A percentile compares a stretch with the other conserved stretches of the same genome.
Evolutionary conservation across 1,140 invertebrate species (phyloP).

Genomic region (Anastatus disparis): DNA sequence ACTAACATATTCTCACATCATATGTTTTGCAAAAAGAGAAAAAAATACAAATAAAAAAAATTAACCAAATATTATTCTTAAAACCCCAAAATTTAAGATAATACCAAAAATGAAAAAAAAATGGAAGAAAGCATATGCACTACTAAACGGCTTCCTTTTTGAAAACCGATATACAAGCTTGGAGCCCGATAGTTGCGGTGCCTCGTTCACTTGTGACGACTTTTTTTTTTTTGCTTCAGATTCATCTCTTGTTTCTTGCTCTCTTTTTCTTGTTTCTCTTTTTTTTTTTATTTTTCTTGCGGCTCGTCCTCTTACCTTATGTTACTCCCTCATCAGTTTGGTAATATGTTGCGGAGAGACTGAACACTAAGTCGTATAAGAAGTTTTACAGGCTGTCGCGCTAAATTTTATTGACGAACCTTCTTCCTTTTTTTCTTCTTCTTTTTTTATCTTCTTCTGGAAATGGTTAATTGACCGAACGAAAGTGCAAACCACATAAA

Average conservation of each 20-base stretch:
- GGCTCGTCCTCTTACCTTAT: background rate
- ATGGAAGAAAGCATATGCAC: no score
- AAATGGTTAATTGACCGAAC: conserved; percentile 63
- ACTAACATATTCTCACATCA: no score
- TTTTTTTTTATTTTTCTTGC: conserved; percentile 23
- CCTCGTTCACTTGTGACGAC: conserved; percentile 25
- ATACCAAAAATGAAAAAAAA: no score
- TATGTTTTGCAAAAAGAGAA: no score
- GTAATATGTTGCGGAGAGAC: no score
- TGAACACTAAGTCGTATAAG: no score
- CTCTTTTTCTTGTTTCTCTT: conserved; percentile 5
- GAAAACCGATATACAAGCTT: conserved; percentile 61
- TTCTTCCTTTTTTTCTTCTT: conserved; percentile 45
- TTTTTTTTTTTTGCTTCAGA: no score
- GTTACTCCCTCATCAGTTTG: background rate
- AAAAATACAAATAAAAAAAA: no score
- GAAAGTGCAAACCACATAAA: conserved; percentile 47
- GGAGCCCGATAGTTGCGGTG: conserved; percentile 40
- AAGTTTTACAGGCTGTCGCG: conserved; percentile 64
- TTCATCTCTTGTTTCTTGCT: no score
- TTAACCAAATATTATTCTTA: no score
- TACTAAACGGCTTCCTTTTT: conserved; percentile 45
- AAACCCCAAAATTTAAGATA: no score
- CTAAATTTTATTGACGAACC: conserved; percentile 60
- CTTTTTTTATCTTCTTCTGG: conserved; percentile 11